Percentiles rank a stretch among this genome's conserved stretches.
phyloP scores from a whole-genome alignment of 2,113 vertebrate species.

The Tetraodon nigroviridis region DNA sequence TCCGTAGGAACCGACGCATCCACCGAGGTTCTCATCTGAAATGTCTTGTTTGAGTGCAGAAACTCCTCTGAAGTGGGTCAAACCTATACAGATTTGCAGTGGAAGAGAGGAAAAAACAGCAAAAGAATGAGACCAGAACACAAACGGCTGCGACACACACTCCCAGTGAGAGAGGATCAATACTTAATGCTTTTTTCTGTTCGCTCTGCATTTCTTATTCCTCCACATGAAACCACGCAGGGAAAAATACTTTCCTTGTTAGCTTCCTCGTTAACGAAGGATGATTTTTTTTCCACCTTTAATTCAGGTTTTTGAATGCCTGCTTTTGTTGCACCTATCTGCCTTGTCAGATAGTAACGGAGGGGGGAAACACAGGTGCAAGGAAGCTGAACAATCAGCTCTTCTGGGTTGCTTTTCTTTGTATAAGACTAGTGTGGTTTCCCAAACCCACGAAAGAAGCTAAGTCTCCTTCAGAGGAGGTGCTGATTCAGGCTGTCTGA shows the following conservation, averaged over 20 bases:
- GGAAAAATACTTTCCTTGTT: conserved; percentile 46
- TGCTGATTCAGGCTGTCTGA: conserved; percentile 68
- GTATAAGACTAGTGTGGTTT: conserved; percentile 10
- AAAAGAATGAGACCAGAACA: not conserved
- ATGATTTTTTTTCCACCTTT: conserved; percentile 17
- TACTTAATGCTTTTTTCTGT: conserved; percentile 40
- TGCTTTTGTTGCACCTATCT: conserved; percentile 10
- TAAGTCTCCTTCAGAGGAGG: conserved; percentile 39
- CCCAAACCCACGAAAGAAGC: conserved; percentile 51
- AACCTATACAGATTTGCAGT: too few relatives aligned
- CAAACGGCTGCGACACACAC: too few relatives aligned
- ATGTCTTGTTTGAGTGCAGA: too few relatives aligned
- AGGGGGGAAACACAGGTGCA: conserved; percentile 34
- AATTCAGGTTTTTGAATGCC: conserved; percentile 17
- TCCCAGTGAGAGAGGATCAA: conserved; percentile 22
- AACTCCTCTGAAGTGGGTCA: too few relatives aligned
- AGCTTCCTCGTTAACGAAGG: conserved; percentile 21
- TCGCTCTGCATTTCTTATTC: conserved; percentile 45
- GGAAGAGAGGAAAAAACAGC: not conserved
- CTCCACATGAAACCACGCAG: conserved; percentile 20
- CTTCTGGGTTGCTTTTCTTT: not conserved
- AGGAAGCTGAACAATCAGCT: conserved; percentile 52
- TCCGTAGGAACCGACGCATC: not conserved
- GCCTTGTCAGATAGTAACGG: conserved; percentile 18
- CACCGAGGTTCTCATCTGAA: not conserved